Base-by-base conservation (phyloP, 2,113 vertebrate species). In the Archilochus colubris region DNA sequence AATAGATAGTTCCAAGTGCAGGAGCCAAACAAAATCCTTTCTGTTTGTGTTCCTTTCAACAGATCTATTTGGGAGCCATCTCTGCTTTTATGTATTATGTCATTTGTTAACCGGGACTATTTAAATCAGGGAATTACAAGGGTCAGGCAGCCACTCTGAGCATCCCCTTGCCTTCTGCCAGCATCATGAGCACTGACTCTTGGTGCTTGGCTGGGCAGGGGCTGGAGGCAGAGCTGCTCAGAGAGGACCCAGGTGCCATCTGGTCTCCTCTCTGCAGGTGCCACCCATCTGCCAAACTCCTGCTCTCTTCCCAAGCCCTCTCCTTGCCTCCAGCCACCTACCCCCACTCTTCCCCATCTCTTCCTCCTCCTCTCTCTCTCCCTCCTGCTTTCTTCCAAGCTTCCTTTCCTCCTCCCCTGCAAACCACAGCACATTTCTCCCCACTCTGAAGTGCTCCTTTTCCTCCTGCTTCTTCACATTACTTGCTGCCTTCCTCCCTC, bases 1-100 rank as follows among this genome's bases (percentile, higher is more conserved):
- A 91, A 95, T 69, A 59, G 70, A 23, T 89, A 85, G 88, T 91
- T 96, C 94, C 80, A 88, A 64, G 80, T 80, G 55, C 55, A 51
- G 70, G 46, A 94, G 75, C 75, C 79, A 94, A 91, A 92, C 72
- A 74, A 81, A 88, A 79, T 78, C 67, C 84, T 57, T 70, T 62
- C 66, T 68, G 50, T 66, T 3, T 85, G 23, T 63, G 66, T 77
- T 93, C 69, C 59, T 94, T 91, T 89, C 58, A 88, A 90, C 53
- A 87, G 83, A 43, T 62, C 72, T 81, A 10, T 69, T 86, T 89
- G 36, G 83, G 82, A 64, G 61, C 86, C 2, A 0, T 40, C 76
- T 61, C 57, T 57, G 21, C 36, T 86, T 90, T 86, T 81, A 76
- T 86, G 70, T 75, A 84, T 89, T 84, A 77, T 64, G 88, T 76